Evolutionary conservation across 2,113 vertebrate genomes (phyloP), one percentile per base, ranked within the genome.

Genomic region (Lagopus muta): DNA sequence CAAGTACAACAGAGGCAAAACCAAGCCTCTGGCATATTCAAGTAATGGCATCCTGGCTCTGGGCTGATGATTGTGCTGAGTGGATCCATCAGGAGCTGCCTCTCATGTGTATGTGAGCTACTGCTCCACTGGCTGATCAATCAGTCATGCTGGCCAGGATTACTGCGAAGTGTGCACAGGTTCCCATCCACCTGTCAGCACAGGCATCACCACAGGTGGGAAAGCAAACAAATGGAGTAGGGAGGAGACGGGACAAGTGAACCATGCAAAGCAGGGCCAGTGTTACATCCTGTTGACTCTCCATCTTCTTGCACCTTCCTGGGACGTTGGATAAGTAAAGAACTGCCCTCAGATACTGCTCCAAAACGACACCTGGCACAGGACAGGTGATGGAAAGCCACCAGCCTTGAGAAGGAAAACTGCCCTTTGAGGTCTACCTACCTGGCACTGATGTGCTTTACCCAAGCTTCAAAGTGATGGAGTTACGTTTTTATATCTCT

Each of bases 201-300:
- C 55, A 69, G 62, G 92, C 72, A 69, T 87, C 84, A 89, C 25
- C 43, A 17, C 34, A 22, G 64, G 84, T 3, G 13, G 83, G 88
- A 96, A 75, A 1, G 14, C 86, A 96, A 96, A 96, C 74, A 96
- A 94, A 87, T 2, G 0, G 4, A 2, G n/a, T 67, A 79, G 65
- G 45, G 67, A 65, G 82, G 1, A 2, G 55, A 80, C 25, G 17
- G 25, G 34, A 93, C 67, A 85, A 96, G 78, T 94, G 92, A 96
- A 92, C 91, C 87, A 0, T 92, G 90, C 64, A 3, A 4, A 87
- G 78, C 2, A 3, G 34, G 91, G 92, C 78, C 89, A 95, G 64
- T 74, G 64, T 22, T 36, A 42, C 57, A 95, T 95, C 94, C 94
- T 94, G 87, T 70, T 88, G 85, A 79, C 84, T 87, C 65, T n/a